These are phyloP conservation scores for Heliothis virescens DNA, from an alignment of 1,140 invertebrate genomes.

Conservation along the genomic window DNA sequence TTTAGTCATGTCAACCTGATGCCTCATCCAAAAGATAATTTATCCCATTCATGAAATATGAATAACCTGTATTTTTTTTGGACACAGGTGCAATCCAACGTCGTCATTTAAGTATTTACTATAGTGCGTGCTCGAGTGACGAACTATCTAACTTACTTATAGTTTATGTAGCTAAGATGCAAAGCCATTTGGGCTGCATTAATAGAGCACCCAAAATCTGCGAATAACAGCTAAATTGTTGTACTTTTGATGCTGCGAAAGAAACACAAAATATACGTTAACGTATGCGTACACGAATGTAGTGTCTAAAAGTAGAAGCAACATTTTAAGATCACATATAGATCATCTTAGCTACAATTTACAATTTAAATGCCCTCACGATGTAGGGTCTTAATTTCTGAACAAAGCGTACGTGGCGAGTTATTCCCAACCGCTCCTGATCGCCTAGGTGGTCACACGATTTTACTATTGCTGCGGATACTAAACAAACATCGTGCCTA, in stretches of 20 bases:
- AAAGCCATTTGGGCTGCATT: neutral
- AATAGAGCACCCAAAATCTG: no score
- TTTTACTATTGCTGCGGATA: slow-evolving; percentile 71
- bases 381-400: slow-evolving; percentile 57
- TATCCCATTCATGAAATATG: slow-evolving; percentile 47
- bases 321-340: slow-evolving; percentile 52
- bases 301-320: slow-evolving; percentile 10
- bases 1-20: neutral
- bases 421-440: slow-evolving; percentile 70
- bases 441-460: slow-evolving; percentile 73
- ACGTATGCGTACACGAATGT: neutral
- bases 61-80: slow-evolving; percentile 43
- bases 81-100: slow-evolving; percentile 47
- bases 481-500: slow-evolving; percentile 54
- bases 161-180: neutral
- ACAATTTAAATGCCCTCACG: slow-evolving; percentile 72
- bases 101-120: slow-evolving; percentile 36
- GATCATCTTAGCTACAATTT: slow-evolving; percentile 59
- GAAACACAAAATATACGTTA: neutral
- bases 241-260: no score
- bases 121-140: slow-evolving; percentile 15
- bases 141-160: slow-evolving; percentile 38
- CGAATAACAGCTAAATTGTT: no score
- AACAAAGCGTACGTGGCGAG: slow-evolving; percentile 62
- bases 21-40: slow-evolving; percentile 21